Evolutionary conservation across 2,888 invertebrate genomes (phyloP).

Genomic region (Cerceris ruficornis): DNA sequence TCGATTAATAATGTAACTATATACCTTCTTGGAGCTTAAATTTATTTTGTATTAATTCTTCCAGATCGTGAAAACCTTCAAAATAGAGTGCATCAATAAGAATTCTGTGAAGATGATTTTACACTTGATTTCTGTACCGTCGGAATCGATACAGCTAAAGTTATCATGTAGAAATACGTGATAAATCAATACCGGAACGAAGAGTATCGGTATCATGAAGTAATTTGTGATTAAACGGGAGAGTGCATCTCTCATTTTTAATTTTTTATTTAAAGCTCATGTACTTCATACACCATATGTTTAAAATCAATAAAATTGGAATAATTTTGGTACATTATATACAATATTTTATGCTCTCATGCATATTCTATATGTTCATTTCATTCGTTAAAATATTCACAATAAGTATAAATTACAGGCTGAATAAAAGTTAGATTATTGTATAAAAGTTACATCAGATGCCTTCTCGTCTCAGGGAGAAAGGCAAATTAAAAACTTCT

Average conservation of each 20-base stretch:
- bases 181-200: not conserved
- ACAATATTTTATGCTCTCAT: constrained; percentile 20
- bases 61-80: constrained; percentile 83
- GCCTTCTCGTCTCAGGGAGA: not conserved
- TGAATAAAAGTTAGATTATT: constrained; percentile 26
- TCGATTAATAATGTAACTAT: not conserved
- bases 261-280: constrained; percentile 1
- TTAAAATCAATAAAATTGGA: constrained; percentile 26
- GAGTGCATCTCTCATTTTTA: constrained; percentile 3
- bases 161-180: constrained; percentile 67
- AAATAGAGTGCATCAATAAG: constrained; percentile 83
- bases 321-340: constrained; percentile 21
- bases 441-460: constrained; percentile 27
- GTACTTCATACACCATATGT: constrained; percentile 11
- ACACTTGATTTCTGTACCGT: constrained; percentile 85
- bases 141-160: constrained; percentile 82
- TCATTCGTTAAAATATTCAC: constrained; percentile 43
- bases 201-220: not conserved
- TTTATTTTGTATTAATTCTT: constrained; percentile 66
- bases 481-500: no score
- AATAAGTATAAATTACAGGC: constrained; percentile 22
- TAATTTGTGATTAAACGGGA: not conserved
- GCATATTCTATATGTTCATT: constrained; percentile 34
- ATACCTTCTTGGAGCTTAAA: not conserved
- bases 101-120: constrained; percentile 83